phyloP scores from a whole-genome alignment of 1,140 invertebrate species.

The Temnothorax longispinosus region DNA sequence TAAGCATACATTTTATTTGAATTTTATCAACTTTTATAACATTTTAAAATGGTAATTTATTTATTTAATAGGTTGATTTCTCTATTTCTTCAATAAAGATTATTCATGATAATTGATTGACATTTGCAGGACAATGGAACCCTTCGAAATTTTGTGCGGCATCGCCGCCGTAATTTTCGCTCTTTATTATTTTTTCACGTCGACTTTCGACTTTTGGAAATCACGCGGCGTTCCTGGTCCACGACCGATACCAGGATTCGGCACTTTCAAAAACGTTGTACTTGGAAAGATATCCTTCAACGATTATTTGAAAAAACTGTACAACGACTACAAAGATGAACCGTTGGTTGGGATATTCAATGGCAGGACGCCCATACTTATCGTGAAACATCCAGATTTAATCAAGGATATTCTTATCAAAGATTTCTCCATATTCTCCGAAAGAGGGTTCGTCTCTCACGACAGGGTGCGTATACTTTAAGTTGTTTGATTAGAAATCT shows the following conservation, averaged over 20 bases:
- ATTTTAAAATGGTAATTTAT: too few species aligned
- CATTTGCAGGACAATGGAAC: too few species aligned
- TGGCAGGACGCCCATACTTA: constrained; percentile 76
- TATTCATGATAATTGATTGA: too few species aligned
- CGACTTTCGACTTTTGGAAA: too few species aligned
- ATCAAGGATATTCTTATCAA: constrained; percentile 78
- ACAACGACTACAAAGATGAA: constrained; percentile 77
- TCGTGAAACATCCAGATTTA: constrained; percentile 82
- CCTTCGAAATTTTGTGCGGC: too few species aligned
- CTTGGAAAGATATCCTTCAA: constrained; percentile 56
- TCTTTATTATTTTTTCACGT: too few species aligned
- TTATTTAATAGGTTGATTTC: too few species aligned
- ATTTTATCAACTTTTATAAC: too few species aligned
- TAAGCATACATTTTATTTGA: too few species aligned
- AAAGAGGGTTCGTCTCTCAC: constrained; percentile 73
- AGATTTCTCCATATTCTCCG: constrained; percentile 84
- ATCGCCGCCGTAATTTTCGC: too few species aligned
- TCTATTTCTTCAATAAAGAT: too few species aligned
- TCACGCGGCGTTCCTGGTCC: too few species aligned
- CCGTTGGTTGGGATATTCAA: constrained; percentile 83
- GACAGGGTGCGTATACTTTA: not conserved
- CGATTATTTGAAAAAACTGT: constrained; percentile 56
- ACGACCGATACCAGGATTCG: constrained; percentile 66
- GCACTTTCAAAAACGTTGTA: constrained; percentile 76
- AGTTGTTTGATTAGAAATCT: not conserved